These are phyloP conservation scores for Muraenolepis orangiensis DNA, from an alignment of 2,797 vertebrate species.

Conservation along the genomic window DNA sequence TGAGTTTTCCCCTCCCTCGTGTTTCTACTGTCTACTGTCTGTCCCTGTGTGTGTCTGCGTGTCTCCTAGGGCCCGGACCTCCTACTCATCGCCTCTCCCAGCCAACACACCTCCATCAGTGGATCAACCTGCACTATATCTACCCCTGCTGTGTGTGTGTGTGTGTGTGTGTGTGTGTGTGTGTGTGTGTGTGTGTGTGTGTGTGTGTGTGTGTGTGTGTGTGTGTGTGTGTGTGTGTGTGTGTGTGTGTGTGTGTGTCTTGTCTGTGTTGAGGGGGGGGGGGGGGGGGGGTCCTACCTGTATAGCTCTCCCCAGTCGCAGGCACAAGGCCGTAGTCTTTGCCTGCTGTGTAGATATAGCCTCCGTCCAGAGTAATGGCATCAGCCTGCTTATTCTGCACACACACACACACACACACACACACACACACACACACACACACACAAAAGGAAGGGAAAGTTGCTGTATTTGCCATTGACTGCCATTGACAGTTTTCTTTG, in stretches of 20 bases:
- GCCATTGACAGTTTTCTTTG: too few relatives aligned
- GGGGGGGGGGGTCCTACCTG: conserved; percentile 64
- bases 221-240: conserved; percentile 3
- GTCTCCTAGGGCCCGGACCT: too few relatives aligned
- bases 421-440: conserved; percentile 1
- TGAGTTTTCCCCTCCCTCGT: too few relatives aligned
- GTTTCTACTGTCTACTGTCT: too few relatives aligned
- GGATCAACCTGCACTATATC: too few relatives aligned
- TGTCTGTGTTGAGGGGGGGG: too few relatives aligned
- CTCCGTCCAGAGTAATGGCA: conserved; percentile 81
- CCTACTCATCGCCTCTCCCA: too few relatives aligned
- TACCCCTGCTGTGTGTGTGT: too few relatives aligned
- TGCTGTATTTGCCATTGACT: not conserved
- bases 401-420: conserved; percentile 3
- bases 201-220: conserved; percentile 5
- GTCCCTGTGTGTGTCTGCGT: too few relatives aligned
- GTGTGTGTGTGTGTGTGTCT: not conserved
- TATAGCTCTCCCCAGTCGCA: conserved; percentile 86
- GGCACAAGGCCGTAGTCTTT: conserved; percentile 84
- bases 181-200: not conserved
- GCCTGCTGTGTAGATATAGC: conserved; percentile 87
- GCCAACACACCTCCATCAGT: too few relatives aligned
- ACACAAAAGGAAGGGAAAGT: not conserved
- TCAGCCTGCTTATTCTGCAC: conserved; percentile 81
- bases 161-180: too few relatives aligned